Percentiles rank a stretch among this genome's conserved stretches.
These are phyloP conservation scores for Alcis repandata DNA, from an alignment of 2,888 invertebrate species.

Conservation along the genomic window DNA sequence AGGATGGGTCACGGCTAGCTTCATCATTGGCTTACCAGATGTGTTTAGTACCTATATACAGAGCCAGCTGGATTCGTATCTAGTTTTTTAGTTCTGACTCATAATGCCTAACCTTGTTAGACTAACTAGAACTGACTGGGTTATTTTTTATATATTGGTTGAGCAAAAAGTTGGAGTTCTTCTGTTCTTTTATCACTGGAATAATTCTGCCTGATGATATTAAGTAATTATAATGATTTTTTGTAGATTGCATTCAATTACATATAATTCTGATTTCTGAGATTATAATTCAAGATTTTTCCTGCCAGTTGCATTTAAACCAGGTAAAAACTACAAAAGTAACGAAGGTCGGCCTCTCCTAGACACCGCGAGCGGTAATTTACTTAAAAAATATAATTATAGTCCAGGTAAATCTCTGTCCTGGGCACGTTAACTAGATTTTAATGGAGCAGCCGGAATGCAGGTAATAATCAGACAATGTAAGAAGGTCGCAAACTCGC, in stretches of 20 bases:
- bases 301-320: constrained; percentile 12
- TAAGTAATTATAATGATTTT: background rate
- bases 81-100: constrained; percentile 19
- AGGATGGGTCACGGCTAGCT: constrained; percentile 16
- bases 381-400: constrained; percentile 46
- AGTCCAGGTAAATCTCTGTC: constrained; percentile 42
- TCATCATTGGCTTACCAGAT: constrained; percentile 7
- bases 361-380: constrained; percentile 37
- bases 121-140: constrained; percentile 12
- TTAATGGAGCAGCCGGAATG: constrained; percentile 39
- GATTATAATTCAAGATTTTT: background rate
- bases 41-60: background rate
- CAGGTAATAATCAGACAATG: constrained; percentile 44
- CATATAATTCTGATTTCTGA: background rate
- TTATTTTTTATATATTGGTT: constrained; percentile 12
- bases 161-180: constrained; percentile 4
- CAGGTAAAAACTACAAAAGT: constrained; percentile 38
- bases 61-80: constrained; percentile 11
- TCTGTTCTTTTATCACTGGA: constrained; percentile 5
- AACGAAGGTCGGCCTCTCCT: constrained; percentile 29
- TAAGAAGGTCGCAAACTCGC: constrained; percentile 23
- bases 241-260: background rate
- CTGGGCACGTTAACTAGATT: constrained; percentile 42
- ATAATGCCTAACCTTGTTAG: constrained; percentile 17
- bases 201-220: constrained; percentile 7